These are phyloP conservation scores for Spicauda simplicius DNA, from an alignment of 2,888 invertebrate species.

Conservation along the genomic window DNA sequence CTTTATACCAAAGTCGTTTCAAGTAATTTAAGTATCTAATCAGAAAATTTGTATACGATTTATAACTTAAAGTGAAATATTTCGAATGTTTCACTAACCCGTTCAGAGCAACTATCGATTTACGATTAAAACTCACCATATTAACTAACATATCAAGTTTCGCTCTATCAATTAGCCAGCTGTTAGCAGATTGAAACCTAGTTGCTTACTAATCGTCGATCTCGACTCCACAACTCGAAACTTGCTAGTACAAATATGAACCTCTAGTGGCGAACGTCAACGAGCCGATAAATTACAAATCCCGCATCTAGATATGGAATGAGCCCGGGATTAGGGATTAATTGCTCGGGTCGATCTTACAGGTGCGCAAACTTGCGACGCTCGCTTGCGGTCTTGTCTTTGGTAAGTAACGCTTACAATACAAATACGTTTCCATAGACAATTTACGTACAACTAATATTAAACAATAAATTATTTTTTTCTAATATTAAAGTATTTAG, in stretches of 20 bases:
- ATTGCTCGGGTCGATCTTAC: constrained; percentile 21
- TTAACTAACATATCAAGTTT: constrained; percentile 14
- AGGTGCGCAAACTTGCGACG: constrained; percentile 26
- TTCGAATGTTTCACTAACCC: neutral
- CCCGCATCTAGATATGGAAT: constrained; percentile 30
- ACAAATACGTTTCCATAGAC: neutral
- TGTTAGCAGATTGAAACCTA: constrained; percentile 33
- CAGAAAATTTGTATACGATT: too few relatives aligned
- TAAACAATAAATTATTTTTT: too few relatives aligned
- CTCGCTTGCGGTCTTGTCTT: constrained; percentile 14
- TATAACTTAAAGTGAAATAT: neutral
- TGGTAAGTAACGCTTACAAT: constrained; percentile 12
- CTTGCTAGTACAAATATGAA: constrained; percentile 30
- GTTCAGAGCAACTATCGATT: neutral
- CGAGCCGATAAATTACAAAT: constrained; percentile 31
- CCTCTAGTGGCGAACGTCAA: constrained; percentile 31
- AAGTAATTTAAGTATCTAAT: too few relatives aligned
- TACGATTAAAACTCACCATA: neutral
- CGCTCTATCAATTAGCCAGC: constrained; percentile 24
- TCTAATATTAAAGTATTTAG: too few relatives aligned
- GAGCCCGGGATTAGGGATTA: constrained; percentile 28
- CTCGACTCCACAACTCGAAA: constrained; percentile 30
- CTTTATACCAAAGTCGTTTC: too few relatives aligned
- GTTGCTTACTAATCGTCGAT: constrained; percentile 31
- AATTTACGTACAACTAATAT: too few relatives aligned